Conservation (phyloP, 2,797 vertebrate genomes). For the Sebastes miniatus region DNA sequence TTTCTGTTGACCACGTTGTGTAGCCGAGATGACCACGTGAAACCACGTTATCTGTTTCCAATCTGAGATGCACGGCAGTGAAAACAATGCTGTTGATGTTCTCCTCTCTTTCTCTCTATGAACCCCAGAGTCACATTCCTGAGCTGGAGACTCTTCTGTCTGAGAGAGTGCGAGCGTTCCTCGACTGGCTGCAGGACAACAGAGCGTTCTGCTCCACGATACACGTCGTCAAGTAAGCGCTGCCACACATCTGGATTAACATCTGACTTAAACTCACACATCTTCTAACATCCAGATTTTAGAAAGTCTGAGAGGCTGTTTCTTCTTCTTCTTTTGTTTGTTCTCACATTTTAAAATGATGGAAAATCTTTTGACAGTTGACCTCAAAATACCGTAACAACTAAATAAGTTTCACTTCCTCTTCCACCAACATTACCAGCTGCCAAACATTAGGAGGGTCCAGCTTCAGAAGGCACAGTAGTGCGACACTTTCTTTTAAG, state of each 20-base stretch:
- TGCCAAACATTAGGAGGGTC: background rate
- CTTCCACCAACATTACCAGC: background rate
- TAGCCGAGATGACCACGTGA: background rate
- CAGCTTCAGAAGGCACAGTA: accelerated
- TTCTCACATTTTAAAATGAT: background rate
- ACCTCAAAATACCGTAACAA: background rate
- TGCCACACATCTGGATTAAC: conserved; percentile 21
- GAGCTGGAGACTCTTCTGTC: conserved; percentile 89
- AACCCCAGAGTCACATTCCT: conserved; percentile 88
- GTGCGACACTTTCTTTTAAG: background rate
- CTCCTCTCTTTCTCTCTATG: conserved; percentile 2
- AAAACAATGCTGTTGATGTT: conserved; percentile 32
- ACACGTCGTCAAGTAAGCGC: conserved; percentile 91
- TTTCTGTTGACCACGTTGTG: conserved; percentile 21
- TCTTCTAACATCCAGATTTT: background rate
- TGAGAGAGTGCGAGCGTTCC: conserved; percentile 88
- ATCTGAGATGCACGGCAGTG: background rate
- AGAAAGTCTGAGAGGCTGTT: background rate
- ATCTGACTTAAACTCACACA: background rate
- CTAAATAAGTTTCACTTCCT: conserved; percentile 7
- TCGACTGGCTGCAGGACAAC: conserved; percentile 93
- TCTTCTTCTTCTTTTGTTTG: background rate
- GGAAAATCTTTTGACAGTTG: background rate
- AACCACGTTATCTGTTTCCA: background rate
- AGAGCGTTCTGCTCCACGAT: conserved; percentile 87